Percentiles rank a stretch among this genome's conserved stretches.
Conservation (phyloP, 2,797 vertebrate genomes). For the Erethizon dorsatum region DNA sequence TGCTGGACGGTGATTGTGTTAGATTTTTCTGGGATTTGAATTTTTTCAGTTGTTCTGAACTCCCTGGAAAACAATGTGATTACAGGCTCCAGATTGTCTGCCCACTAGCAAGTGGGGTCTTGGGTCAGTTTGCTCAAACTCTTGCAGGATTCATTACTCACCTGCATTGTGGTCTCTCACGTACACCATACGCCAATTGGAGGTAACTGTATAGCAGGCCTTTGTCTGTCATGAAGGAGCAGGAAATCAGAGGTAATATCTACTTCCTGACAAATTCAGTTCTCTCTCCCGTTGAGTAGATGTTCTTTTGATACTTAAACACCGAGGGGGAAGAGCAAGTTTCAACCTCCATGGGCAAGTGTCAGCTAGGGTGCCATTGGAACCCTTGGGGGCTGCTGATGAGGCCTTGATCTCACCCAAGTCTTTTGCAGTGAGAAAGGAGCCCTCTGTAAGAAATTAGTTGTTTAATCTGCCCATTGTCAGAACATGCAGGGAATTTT, state of each 20-base stretch:
- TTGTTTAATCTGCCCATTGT: constrained; percentile 64
- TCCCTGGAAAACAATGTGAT: constrained; percentile 59
- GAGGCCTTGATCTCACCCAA: constrained; percentile 58
- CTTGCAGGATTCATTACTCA: constrained; percentile 72
- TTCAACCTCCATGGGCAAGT: constrained; percentile 60
- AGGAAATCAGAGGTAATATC: constrained; percentile 79
- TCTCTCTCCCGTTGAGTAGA: constrained; percentile 63
- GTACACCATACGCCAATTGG: constrained; percentile 57
- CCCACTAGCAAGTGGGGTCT: constrained; percentile 64
- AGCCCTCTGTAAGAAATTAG: constrained; percentile 65
- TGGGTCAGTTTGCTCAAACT: constrained; percentile 63
- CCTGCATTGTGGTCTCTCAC: constrained; percentile 56
- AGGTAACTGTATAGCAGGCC: constrained; percentile 78
- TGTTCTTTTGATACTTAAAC: constrained; percentile 73
- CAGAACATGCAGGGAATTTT: constrained; percentile 36
- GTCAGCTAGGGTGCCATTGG: background rate
- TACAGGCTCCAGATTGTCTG: constrained; percentile 69
- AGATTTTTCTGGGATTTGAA: constrained; percentile 60
- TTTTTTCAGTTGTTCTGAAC: background rate
- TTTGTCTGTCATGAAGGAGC: constrained; percentile 80
- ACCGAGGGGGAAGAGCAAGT: constrained; percentile 62
- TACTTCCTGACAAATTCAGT: constrained; percentile 74
- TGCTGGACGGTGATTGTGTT: constrained; percentile 37
- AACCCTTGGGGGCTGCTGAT: background rate
- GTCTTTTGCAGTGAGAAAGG: constrained; percentile 26